Percentiles rank a stretch among this genome's conserved stretches.
phyloP scores from a whole-genome alignment of 2,797 vertebrate genomes.

The Spinus olivaceus region DNA sequence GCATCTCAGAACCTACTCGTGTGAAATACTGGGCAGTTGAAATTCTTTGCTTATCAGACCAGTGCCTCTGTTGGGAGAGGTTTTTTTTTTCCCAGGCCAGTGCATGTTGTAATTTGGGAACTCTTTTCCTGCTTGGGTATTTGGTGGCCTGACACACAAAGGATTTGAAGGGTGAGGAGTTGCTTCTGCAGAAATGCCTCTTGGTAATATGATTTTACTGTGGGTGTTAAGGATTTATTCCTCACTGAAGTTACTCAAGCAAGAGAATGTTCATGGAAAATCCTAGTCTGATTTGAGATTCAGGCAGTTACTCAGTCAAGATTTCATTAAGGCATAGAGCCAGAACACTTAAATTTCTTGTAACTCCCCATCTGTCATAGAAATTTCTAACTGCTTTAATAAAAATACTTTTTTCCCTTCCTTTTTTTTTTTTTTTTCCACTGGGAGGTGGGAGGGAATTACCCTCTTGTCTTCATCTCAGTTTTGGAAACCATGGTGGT shows the following conservation, averaged over 20 bases:
- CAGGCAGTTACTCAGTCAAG: not conserved
- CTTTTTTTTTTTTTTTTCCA: too few relatives aligned
- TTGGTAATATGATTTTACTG: fast-evolving
- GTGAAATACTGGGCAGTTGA: conserved; percentile 1
- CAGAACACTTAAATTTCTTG: not conserved
- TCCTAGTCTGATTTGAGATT: not conserved
- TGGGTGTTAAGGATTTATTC: not conserved
- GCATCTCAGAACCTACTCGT: conserved; percentile 3
- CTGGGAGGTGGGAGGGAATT: not conserved
- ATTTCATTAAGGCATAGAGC: not conserved
- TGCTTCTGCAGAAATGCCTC: not conserved
- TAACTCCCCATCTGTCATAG: not conserved
- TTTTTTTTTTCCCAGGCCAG: not conserved
- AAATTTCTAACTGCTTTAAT: not conserved
- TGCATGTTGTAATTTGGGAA: not conserved
- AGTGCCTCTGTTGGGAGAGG: not conserved
- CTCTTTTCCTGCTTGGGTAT: not conserved
- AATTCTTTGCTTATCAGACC: not conserved
- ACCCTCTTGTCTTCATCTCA: not conserved
- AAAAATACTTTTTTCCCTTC: not conserved
- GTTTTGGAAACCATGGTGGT: not conserved
- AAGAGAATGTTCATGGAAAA: not conserved
- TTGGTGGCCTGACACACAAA: not conserved
- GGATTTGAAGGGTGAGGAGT: not conserved
- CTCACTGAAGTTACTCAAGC: not conserved